These are phyloP conservation scores for Hyles euphorbiae DNA, from an alignment of 1,140 invertebrate species.

Conservation along the genomic window DNA sequence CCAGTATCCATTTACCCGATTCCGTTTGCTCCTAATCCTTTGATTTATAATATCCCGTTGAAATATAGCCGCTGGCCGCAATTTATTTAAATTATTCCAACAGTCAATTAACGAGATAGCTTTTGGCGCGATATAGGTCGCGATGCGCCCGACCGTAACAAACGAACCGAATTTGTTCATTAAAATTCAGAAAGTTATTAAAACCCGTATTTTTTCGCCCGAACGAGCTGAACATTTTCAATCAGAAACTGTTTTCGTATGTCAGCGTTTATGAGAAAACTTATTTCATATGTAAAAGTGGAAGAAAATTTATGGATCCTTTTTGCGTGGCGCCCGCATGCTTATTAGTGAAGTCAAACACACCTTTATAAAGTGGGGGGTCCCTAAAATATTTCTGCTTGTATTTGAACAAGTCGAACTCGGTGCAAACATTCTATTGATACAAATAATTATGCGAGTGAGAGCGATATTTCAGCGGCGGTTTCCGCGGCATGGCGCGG, in stretches of 20 bases:
- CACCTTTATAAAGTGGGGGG: conserved; percentile 58
- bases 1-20: conserved; percentile 65
- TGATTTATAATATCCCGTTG: conserved; percentile 67
- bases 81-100: conserved; percentile 72
- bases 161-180: conserved; percentile 35
- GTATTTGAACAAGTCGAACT: conserved; percentile 57
- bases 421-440: conserved; percentile 64
- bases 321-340: conserved; percentile 41
- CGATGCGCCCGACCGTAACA: conserved; percentile 25
- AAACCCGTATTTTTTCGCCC: conserved; percentile 8
- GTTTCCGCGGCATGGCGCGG: conserved; percentile 44
- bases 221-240: conserved; percentile 8
- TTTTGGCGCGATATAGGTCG: conserved; percentile 48
- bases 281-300: conserved; percentile 35
- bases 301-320: conserved; percentile 32
- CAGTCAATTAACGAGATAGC: conserved; percentile 72
- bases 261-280: conserved; percentile 20
- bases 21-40: conserved; percentile 59
- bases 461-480: conserved; percentile 62
- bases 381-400: conserved; percentile 42
- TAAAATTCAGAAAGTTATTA: conserved; percentile 31
- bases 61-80: conserved; percentile 59
- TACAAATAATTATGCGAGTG: conserved; percentile 62
- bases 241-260: conserved; percentile 6
- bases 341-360: conserved; percentile 71